Evolutionary conservation across 1,140 invertebrate genomes (phyloP).

Genomic region (Zaprionus africanus): DNA sequence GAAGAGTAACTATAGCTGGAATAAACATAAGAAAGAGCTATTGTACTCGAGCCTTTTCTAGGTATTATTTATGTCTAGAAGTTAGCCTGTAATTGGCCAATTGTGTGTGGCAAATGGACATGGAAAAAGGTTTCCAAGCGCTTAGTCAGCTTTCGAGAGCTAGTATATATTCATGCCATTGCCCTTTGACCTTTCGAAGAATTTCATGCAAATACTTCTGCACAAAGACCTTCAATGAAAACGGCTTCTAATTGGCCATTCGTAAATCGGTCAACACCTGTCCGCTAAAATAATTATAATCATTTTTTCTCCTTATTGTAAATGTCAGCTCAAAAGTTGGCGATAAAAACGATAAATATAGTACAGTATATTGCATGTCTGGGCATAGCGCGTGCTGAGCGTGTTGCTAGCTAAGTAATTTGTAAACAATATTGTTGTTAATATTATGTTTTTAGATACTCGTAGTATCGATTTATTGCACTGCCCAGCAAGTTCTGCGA

Average conservation of each 20-base stretch:
- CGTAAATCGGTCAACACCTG: slow-evolving; percentile 6
- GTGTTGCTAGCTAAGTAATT: neutral
- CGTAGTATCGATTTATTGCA: slow-evolving; percentile 5
- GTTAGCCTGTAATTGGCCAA: slow-evolving; percentile 37
- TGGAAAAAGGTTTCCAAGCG: neutral
- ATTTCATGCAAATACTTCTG: slow-evolving; percentile 15
- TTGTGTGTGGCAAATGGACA: slow-evolving; percentile 9
- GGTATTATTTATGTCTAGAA: slow-evolving; percentile 24
- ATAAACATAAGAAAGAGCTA: slow-evolving; percentile 28
- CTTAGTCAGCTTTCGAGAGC: neutral
- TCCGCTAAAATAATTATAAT: neutral
- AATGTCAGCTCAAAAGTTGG: neutral
- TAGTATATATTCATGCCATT: slow-evolving; percentile 4
- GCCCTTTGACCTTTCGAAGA: slow-evolving; percentile 10
- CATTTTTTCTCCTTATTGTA: neutral
- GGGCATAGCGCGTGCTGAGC: neutral
- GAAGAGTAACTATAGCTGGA: slow-evolving; percentile 26
- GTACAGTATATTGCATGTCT: neutral
- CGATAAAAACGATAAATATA: slow-evolving; percentile 1
- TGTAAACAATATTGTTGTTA: slow-evolving; percentile 5
- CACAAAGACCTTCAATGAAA: slow-evolving; percentile 7
- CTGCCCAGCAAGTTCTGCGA: neutral
- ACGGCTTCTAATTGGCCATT: slow-evolving; percentile 1
- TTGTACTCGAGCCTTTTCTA: slow-evolving; percentile 19
- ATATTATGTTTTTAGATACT: neutral